These are phyloP conservation scores for Hydraecia micacea DNA, from an alignment of 2,888 invertebrate species.

Conservation along the genomic window DNA sequence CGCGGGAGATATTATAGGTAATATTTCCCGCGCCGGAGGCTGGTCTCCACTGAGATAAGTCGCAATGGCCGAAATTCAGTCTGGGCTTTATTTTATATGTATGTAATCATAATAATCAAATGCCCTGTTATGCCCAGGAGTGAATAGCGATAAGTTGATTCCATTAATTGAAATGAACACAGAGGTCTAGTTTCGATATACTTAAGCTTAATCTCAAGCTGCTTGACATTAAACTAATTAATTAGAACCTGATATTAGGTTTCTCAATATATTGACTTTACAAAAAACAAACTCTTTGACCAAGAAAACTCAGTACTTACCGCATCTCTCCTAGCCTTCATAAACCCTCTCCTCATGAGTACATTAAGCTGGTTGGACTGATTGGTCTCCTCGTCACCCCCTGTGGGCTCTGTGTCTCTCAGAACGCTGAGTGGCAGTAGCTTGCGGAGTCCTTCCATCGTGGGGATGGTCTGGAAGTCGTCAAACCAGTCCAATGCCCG, in stretches of 20 bases:
- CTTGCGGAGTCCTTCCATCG: conserved; percentile 90
- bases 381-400: conserved; percentile 92
- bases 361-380: conserved; percentile 93
- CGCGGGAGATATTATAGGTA: no score
- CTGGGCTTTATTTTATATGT: neutral
- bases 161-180: neutral
- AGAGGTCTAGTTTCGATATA: neutral
- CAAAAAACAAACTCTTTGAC: neutral
- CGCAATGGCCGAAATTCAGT: no score
- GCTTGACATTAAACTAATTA: neutral
- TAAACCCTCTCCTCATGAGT: conserved; percentile 92
- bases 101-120: neutral
- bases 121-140: no score
- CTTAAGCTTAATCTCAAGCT: neutral
- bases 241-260: neutral
- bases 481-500: conserved; percentile 92
- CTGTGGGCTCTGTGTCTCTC: conserved; percentile 81
- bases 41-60: no score
- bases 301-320: conserved; percentile 81
- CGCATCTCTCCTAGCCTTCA: conserved; percentile 94
- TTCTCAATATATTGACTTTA: neutral
- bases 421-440: conserved; percentile 88
- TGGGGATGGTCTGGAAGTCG: conserved; percentile 88
- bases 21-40: no score
- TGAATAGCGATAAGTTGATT: neutral